Percentiles rank a stretch among this genome's conserved stretches.
Conservation (phyloP, 2,797 vertebrate genomes). For the Fratercula arctica region DNA sequence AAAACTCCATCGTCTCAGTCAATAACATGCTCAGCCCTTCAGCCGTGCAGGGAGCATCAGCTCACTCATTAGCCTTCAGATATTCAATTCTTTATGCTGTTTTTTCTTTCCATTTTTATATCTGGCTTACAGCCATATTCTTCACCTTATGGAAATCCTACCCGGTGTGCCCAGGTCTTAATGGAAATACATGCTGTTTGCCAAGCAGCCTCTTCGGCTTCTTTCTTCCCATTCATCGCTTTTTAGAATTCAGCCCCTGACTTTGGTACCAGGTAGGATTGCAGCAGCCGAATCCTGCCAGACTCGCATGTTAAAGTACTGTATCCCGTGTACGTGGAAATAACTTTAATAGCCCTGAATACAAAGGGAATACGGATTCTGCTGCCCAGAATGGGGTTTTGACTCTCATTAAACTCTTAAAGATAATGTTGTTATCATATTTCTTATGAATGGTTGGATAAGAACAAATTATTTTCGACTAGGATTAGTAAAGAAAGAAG, state of each 20-base stretch:
- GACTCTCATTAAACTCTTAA: not conserved
- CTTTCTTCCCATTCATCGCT: not conserved
- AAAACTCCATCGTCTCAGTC: not conserved
- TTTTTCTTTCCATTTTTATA: slow-evolving; percentile 39
- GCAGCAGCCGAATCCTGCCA: not conserved
- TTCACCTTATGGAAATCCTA: slow-evolving; percentile 31
- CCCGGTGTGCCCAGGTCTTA: not conserved
- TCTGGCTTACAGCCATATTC: slow-evolving; percentile 5
- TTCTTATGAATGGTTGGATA: not conserved
- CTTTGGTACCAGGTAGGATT: not conserved
- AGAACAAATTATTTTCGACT: not conserved
- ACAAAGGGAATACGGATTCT: not conserved
- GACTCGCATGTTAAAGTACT: not conserved
- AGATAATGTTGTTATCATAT: not conserved
- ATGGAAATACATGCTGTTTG: slow-evolving; percentile 11
- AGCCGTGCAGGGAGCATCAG: not conserved
- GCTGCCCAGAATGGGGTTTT: not conserved
- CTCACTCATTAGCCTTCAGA: slow-evolving; percentile 13
- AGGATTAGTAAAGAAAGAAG: not conserved
- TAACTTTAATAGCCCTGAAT: not conserved
- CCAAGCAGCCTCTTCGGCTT: slow-evolving; percentile 11
- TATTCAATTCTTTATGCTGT: not conserved
- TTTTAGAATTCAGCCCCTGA: slow-evolving; percentile 32
- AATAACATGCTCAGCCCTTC: not conserved
- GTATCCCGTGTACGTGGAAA: not conserved